phyloP scores from a whole-genome alignment of 2,113 vertebrate genomes.

The Syngnathus floridae region DNA sequence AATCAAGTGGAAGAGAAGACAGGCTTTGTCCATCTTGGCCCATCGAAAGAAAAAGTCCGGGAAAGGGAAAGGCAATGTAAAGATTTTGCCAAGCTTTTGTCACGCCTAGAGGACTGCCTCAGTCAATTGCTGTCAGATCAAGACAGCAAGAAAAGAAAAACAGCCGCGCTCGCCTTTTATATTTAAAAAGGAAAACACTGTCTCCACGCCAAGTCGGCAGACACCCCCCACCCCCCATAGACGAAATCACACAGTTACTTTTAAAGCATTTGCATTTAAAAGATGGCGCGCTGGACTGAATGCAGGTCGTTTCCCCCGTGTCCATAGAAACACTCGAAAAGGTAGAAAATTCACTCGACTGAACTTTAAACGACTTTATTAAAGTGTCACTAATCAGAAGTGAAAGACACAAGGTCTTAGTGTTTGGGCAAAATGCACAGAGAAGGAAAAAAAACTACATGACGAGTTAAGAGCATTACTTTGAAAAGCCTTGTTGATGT shows the following conservation, averaged over 20 bases:
- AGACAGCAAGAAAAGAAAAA: slow-evolving; percentile 73
- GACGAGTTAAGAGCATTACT: slow-evolving; percentile 79
- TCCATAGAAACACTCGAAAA: slow-evolving; percentile 96
- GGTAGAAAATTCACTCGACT: slow-evolving; percentile 96
- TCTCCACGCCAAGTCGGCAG: slow-evolving; percentile 68
- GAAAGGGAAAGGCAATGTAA: slow-evolving; percentile 66
- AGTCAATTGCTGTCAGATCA: slow-evolving; percentile 82
- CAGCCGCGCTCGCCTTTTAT: slow-evolving; percentile 66
- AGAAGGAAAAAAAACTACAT: slow-evolving; percentile 76
- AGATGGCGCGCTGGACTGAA: slow-evolving; percentile 79
- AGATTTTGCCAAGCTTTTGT: slow-evolving; percentile 85
- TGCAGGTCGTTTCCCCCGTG: slow-evolving; percentile 79
- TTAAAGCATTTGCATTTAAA: slow-evolving; percentile 94
- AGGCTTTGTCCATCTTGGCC: slow-evolving; percentile 75
- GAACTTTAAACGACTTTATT: slow-evolving; percentile 99
- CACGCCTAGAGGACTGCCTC: slow-evolving; percentile 77
- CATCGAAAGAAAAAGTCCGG: slow-evolving; percentile 59
- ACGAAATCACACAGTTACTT: slow-evolving; percentile 83
- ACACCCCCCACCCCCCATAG: slow-evolving; percentile 67
- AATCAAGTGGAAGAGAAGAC: slow-evolving; percentile 83
- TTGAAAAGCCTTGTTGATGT: slow-evolving; percentile 70
- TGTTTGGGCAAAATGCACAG: slow-evolving; percentile 75
- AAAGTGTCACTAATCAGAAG: slow-evolving; percentile 99
- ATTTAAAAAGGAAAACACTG: slow-evolving; percentile 57
- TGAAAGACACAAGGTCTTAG: slow-evolving; percentile 87